Evolutionary conservation across 2,113 vertebrate genomes (phyloP).

Genomic region (Erpornis zantholeuca): DNA sequence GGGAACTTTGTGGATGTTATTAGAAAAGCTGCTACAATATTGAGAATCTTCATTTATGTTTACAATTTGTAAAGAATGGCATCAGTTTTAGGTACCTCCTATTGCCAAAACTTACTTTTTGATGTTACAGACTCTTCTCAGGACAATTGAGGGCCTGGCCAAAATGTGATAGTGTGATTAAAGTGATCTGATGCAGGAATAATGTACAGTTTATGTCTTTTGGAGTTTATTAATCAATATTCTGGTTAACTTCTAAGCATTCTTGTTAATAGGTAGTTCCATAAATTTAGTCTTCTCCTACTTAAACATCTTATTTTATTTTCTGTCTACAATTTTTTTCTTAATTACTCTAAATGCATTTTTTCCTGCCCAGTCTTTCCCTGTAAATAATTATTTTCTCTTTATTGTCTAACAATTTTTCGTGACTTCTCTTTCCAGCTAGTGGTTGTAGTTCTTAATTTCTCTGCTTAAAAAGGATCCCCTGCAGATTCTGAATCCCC

Average conservation of each 20-base stretch:
- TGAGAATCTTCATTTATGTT: neutral
- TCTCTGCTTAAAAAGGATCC: neutral
- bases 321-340: neutral
- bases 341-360: neutral
- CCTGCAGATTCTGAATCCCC: neutral
- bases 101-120: neutral
- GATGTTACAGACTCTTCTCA: neutral
- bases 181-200: neutral
- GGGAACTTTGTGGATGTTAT: neutral
- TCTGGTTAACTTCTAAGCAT: neutral
- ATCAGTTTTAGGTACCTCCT: neutral
- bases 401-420: neutral
- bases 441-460: neutral
- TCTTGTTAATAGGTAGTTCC: neutral
- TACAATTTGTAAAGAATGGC: neutral
- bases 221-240: neutral
- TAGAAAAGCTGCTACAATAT: neutral
- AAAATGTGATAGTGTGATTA: neutral
- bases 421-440: neutral
- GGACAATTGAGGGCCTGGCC: rapidly evolving
- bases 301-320: neutral
- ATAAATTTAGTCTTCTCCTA: neutral
- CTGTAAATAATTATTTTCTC: neutral
- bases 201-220: neutral
- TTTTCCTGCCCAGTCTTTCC: neutral